Evolutionary conservation across 2,113 vertebrate species (phyloP).

Genomic region (Dipodomys merriami): DNA sequence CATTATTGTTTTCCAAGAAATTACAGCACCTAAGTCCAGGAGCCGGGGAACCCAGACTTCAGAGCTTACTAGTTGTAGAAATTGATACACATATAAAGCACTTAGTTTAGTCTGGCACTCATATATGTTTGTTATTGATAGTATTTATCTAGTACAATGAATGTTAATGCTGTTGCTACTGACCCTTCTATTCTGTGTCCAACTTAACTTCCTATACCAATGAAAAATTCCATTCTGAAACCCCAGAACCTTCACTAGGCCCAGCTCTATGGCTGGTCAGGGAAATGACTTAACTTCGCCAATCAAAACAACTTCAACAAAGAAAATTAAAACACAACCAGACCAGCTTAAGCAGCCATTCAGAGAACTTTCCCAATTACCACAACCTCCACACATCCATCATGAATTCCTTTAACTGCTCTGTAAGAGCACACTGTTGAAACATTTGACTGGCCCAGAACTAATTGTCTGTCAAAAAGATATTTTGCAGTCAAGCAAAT

Average conservation of each 20-base stretch:
- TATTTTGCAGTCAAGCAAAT: constrained; percentile 84
- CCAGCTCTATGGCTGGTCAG: neutral
- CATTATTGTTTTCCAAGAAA: constrained; percentile 19
- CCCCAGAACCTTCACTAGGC: neutral
- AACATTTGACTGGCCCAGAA: constrained; percentile 85
- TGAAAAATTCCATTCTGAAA: neutral
- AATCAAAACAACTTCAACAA: neutral
- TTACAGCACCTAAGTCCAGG: neutral
- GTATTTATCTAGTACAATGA: neutral
- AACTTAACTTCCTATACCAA: neutral
- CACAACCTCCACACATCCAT: constrained; percentile 75
- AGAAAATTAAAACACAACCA: constrained; percentile 54
- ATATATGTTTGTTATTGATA: neutral
- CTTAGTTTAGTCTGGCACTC: neutral
- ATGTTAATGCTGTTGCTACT: neutral
- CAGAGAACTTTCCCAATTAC: constrained; percentile 70
- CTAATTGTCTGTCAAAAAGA: constrained; percentile 85
- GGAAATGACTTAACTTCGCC: constrained; percentile 48
- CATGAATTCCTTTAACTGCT: constrained; percentile 84
- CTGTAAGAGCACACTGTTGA: constrained; percentile 79
- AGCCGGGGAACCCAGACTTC: neutral
- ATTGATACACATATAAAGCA: neutral
- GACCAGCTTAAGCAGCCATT: neutral
- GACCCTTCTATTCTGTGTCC: neutral
- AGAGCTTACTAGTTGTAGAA: neutral